Base-by-base conservation (phyloP, 37 sponge, comb jelly and placozoan genomes). In the Mnemiopsis leidyi region DNA sequence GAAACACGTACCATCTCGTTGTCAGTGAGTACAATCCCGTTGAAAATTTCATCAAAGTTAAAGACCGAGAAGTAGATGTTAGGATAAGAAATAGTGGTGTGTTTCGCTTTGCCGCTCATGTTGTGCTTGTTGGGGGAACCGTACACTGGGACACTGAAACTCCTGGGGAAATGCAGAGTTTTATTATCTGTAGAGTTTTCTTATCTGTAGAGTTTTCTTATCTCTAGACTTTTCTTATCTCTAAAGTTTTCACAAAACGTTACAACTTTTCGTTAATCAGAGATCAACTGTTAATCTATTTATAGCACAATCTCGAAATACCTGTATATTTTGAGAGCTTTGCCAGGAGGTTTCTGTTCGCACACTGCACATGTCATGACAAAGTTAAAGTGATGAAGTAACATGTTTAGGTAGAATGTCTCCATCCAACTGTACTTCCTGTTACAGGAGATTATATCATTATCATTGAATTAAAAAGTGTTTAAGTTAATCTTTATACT, bases 371-470 rank as follows among this genome's bases (percentile, higher is more conserved):
- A 85, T 2, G 90, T 85, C 61, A 85, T 38, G 7, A 85, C 25
- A 29, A 40, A 85, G 9, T 28, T 40, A 29, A 85, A 85, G 2
- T 85, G 32, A 39, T 85, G 90, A 85, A 85, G 90, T 7, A 85
- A 29, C 90, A 85, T 85, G 90, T 85, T 85, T 0, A 85, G 61
- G 29, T 38, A 40, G 29, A 85, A 85, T 28, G 90, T 85, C 24
- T 85, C 90, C 90, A 85, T 38, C 90, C 90, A 85, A 39, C 35
- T 85, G 23, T 40, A 85, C 25, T 85, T 85, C 90, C 90, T 85
- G 90, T 23, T 25, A 73, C 21, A 20, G 68, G 68, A 21, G 68
- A 67, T 67, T 20, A 67, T 20, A 21, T 13, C 68, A 67, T 67
- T 67, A 21, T 67, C 13, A 67, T 21, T 20, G 68, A 67, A 67